Conservation (phyloP, 2,888 invertebrate species). For the Ophion costatus region DNA sequence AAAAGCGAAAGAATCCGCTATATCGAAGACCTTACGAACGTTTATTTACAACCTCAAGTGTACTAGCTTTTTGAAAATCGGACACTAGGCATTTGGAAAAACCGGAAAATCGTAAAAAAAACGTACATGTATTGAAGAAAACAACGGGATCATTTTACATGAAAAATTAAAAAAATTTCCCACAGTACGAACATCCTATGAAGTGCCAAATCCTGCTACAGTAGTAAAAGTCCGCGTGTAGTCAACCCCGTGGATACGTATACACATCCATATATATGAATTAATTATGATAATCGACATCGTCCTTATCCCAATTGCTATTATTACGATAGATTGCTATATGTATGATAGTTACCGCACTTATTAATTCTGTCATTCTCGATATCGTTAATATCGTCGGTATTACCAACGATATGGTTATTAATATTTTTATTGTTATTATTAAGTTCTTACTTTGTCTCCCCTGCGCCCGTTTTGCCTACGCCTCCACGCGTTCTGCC, state of each 20-base stretch:
- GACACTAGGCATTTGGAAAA: not conserved
- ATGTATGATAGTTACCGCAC: not conserved
- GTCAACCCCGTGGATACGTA: not conserved
- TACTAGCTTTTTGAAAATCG: not conserved
- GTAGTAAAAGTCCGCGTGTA: not conserved
- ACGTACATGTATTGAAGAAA: not conserved
- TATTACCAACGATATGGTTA: not conserved
- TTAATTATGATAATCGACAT: not conserved
- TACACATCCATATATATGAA: too few relatives aligned
- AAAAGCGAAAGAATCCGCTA: not conserved
- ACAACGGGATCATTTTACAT: not conserved
- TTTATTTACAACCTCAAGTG: not conserved
- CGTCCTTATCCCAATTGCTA: not conserved
- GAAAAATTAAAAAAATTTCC: not conserved
- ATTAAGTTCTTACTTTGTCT: not conserved
- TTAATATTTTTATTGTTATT: not conserved
- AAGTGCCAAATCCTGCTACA: not conserved
- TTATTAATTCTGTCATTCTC: not conserved
- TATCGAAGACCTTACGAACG: not conserved
- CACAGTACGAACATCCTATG: not conserved
- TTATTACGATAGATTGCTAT: not conserved
- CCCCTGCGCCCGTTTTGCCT: not conserved
- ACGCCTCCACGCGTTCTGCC: not conserved
- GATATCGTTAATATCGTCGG: not conserved
- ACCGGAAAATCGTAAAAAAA: not conserved